phyloP scores from a whole-genome alignment of 2,797 vertebrate genomes.

The Halcyon smyrnensis region DNA sequence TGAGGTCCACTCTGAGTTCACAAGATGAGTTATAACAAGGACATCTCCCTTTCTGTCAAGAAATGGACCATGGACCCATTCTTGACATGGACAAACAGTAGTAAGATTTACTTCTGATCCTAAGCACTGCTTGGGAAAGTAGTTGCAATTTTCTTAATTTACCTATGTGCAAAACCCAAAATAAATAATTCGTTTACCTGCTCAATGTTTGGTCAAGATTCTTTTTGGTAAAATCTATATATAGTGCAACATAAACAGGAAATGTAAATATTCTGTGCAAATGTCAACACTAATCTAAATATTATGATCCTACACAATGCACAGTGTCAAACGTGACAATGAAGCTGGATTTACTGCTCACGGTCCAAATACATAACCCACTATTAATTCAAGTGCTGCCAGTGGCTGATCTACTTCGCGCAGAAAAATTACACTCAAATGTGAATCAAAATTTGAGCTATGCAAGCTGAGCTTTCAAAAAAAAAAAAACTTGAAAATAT shows the following conservation, averaged over 20 bases:
- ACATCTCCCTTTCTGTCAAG: background rate
- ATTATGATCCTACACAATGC: background rate
- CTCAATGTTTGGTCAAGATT: background rate
- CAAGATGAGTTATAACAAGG: background rate
- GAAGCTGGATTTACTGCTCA: background rate
- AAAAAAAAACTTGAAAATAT: background rate
- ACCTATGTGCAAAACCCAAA: rapidly evolving
- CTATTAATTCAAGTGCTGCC: background rate
- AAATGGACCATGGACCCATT: background rate
- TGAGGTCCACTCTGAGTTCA: background rate
- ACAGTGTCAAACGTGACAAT: background rate
- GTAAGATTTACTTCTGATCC: background rate
- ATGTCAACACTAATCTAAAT: background rate
- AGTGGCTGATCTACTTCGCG: background rate
- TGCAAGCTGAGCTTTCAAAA: background rate
- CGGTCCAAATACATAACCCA: background rate
- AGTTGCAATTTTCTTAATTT: background rate
- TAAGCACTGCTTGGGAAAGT: background rate
- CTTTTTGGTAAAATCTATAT: background rate
- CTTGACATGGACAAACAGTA: background rate
- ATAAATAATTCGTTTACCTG: background rate
- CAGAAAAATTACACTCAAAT: background rate
- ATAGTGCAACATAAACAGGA: background rate
- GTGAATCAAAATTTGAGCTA: background rate
- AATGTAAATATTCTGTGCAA: background rate